phyloP scores from a whole-genome alignment of 2,888 invertebrate species.

The Lathronympha strigana region DNA sequence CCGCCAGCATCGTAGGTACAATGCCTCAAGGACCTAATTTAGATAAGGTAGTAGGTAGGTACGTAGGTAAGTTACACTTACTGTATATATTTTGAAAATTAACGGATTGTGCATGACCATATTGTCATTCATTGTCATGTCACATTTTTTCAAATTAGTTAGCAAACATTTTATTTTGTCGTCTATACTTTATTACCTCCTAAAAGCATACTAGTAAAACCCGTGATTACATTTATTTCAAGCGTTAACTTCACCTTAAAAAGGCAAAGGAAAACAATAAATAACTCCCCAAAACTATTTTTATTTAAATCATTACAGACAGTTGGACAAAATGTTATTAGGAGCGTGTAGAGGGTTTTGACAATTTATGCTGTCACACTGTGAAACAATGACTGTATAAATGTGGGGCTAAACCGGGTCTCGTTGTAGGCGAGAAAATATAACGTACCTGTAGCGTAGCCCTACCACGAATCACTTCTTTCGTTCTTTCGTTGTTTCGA shows the following conservation, averaged over 20 bases:
- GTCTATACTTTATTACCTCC: background rate
- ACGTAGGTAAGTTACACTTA: too few relatives aligned
- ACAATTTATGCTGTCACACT: conserved; percentile 73
- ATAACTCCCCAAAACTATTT: conserved; percentile 43
- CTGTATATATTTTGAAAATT: too few relatives aligned
- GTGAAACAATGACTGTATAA: conserved; percentile 39
- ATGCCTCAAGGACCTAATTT: too few relatives aligned
- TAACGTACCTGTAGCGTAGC: too few relatives aligned
- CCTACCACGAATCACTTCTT: too few relatives aligned
- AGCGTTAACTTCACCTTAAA: conserved; percentile 32
- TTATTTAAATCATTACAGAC: conserved; percentile 45
- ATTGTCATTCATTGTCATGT: too few relatives aligned
- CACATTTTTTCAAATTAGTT: too few relatives aligned
- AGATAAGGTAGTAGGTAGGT: too few relatives aligned
- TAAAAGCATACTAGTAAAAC: conserved; percentile 6
- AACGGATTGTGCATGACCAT: too few relatives aligned
- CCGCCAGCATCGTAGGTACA: too few relatives aligned
- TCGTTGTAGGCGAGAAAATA: background rate
- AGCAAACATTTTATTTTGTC: too few relatives aligned
- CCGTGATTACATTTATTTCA: conserved; percentile 10
- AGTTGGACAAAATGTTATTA: conserved; percentile 74
- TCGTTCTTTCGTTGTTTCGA: too few relatives aligned
- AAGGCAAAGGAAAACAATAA: conserved; percentile 36
- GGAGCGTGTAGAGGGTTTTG: conserved; percentile 71
- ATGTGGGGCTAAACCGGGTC: conserved; percentile 43